Evolutionary conservation across 2,888 invertebrate species (phyloP).

Genomic region (Watsonalla binaria): DNA sequence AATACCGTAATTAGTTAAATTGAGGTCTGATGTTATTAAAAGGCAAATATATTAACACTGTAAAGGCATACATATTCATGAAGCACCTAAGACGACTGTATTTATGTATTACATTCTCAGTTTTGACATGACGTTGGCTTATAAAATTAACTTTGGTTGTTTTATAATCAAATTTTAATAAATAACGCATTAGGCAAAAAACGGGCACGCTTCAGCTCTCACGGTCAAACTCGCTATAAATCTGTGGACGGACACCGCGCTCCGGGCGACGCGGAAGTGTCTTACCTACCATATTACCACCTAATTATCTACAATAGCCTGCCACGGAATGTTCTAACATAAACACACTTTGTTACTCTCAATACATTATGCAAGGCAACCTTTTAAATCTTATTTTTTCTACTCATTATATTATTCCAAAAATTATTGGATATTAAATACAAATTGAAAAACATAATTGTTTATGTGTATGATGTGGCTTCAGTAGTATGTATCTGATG

Average conservation of each 20-base stretch:
- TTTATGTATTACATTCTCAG: constrained; percentile 50
- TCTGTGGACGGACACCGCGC: constrained; percentile 46
- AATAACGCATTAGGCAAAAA: constrained; percentile 74
- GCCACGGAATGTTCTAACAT: constrained; percentile 38
- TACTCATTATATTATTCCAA: too few relatives aligned
- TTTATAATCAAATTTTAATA: constrained; percentile 73
- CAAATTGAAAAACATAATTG: too few relatives aligned
- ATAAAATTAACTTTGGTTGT: constrained; percentile 56
- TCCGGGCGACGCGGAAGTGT: constrained; percentile 51
- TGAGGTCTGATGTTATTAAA: constrained; percentile 44
- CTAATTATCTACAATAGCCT: constrained; percentile 49
- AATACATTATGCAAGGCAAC: constrained; percentile 26
- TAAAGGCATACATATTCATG: constrained; percentile 52
- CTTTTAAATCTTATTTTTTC: constrained; percentile 11
- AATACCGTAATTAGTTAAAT: constrained; percentile 44
- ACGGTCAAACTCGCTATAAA: constrained; percentile 74
- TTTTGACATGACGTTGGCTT: constrained; percentile 53
- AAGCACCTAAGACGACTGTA: constrained; percentile 40
- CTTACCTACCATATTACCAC: constrained; percentile 38
- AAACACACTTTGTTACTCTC: constrained; percentile 21
- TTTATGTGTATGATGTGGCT: too few relatives aligned
- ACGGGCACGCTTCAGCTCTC: constrained; percentile 69
- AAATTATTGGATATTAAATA: too few relatives aligned
- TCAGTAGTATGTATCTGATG: too few relatives aligned
- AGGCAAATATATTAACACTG: constrained; percentile 39